Evolutionary conservation across 2,113 vertebrate species (phyloP), one percentile per base, ranked within the genome.

Genomic region (Calcarius ornatus): DNA sequence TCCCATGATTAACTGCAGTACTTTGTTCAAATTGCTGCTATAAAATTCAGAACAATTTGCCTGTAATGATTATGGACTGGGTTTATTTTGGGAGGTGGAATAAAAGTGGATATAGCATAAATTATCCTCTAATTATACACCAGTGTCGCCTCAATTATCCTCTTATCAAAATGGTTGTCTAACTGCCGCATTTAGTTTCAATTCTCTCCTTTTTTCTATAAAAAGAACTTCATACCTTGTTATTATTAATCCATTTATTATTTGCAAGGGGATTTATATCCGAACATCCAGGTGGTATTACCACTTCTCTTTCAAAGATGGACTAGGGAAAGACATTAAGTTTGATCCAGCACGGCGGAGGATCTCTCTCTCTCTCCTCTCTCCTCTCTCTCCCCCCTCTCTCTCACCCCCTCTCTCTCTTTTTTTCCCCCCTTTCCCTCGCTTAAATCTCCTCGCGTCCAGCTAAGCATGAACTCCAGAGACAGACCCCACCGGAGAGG

Each of bases 41-140:
- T 99, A 99, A 99, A 99, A 99, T 99, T 99, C 99, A 99, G 99
- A 99, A 99, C 99, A 99, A 99, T 99, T 99, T 99, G 98, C 98
- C 98, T 99, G 98, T 99, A 99, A 99, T 99, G 98, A 99, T 99
- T 99, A 99, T 99, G 99, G 99, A 99, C 99, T 98, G 98, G 98
- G 98, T 99, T 99, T 99, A 99, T 99, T 99, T 99, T 99, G 99
- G 99, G 98, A 99, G 99, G 98, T 98, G 99, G 99, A 99, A 99
- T 99, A 99, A 99, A 99, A 99, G 99, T 99, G 99, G 99, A 99
- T 99, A 99, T 99, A 99, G 99, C 99, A 99, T 99, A 99, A 99
- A 99, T 99, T 99, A 99, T 99, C 99, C 99, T 98, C 98, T 99
- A 99, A 99, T 99, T 99, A 99, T 99, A 99, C 98, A 99, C 99